phyloP scores from a whole-genome alignment of 2,113 vertebrate genomes.

The Sprattus sprattus region DNA sequence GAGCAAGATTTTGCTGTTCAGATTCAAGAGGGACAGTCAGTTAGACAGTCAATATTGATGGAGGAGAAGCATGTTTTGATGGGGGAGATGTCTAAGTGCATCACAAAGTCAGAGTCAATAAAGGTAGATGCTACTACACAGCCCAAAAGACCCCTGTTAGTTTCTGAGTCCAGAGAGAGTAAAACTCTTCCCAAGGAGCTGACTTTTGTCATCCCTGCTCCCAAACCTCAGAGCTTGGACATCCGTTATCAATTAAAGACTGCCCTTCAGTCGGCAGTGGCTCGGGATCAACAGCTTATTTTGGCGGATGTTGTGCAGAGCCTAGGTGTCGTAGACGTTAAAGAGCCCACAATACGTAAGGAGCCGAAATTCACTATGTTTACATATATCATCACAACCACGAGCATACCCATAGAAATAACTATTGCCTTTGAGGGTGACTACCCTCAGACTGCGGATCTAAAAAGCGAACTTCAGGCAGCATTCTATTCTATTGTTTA shows the following conservation, averaged over 20 bases:
- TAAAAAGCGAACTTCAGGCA: constrained; percentile 75
- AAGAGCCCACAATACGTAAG: constrained; percentile 65
- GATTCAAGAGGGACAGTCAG: constrained; percentile 74
- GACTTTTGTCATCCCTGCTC: constrained; percentile 61
- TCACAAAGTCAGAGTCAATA: constrained; percentile 51
- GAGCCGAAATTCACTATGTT: constrained; percentile 67
- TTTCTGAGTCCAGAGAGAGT: constrained; percentile 63
- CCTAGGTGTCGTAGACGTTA: constrained; percentile 70
- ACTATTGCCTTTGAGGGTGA: constrained; percentile 73
- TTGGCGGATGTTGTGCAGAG: constrained; percentile 73
- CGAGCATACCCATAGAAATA: constrained; percentile 72
- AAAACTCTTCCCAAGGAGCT: constrained; percentile 73
- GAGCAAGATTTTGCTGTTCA: constrained; percentile 74
- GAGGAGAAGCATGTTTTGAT: constrained; percentile 75
- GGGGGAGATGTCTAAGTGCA: constrained; percentile 60
- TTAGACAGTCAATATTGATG: constrained; percentile 72
- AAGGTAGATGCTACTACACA: constrained; percentile 59
- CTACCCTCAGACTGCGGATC: constrained; percentile 73
- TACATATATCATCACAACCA: constrained; percentile 77
- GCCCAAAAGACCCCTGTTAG: constrained; percentile 46
- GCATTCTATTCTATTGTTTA: constrained; percentile 77
- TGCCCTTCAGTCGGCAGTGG: constrained; percentile 74
- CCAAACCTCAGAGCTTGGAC: constrained; percentile 63
- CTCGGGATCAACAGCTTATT: constrained; percentile 70
- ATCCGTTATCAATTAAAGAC: constrained; percentile 74